Conservation (phyloP, 2,113 vertebrate genomes). For the Eublepharis macularius region DNA sequence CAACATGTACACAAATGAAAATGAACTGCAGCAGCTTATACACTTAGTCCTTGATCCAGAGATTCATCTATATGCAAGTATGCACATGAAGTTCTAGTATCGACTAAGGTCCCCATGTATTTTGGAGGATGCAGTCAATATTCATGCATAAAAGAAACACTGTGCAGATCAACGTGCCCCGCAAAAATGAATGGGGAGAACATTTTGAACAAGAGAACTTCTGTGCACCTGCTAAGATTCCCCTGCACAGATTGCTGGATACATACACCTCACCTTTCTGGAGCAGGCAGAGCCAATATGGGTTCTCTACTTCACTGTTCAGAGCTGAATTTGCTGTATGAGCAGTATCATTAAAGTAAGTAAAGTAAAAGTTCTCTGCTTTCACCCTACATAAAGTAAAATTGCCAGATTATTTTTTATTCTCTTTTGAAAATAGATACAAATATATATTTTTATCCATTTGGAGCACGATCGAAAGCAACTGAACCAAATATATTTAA, state of each 20-base stretch:
- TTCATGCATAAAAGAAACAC: neutral
- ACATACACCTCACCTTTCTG: neutral
- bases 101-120: neutral
- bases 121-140: neutral
- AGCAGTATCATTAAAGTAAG: too few species aligned
- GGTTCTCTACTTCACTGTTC: neutral
- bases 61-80: neutral
- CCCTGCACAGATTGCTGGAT: neutral
- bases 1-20: neutral
- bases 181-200: neutral
- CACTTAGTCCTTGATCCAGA: neutral
- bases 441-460: neutral
- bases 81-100: neutral
- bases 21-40: neutral
- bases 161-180: neutral
- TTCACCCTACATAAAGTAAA: neutral
- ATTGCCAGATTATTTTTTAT: neutral
- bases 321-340: too few species aligned
- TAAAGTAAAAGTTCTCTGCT: too few species aligned
- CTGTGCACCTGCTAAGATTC: neutral
- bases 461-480: neutral
- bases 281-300: neutral
- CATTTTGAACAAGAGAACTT: neutral
- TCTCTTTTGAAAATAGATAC: neutral
- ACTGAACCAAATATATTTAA: conserved; percentile 10